Base-by-base conservation (phyloP, 2,797 vertebrate species). In the Linurgus olivaceus region DNA sequence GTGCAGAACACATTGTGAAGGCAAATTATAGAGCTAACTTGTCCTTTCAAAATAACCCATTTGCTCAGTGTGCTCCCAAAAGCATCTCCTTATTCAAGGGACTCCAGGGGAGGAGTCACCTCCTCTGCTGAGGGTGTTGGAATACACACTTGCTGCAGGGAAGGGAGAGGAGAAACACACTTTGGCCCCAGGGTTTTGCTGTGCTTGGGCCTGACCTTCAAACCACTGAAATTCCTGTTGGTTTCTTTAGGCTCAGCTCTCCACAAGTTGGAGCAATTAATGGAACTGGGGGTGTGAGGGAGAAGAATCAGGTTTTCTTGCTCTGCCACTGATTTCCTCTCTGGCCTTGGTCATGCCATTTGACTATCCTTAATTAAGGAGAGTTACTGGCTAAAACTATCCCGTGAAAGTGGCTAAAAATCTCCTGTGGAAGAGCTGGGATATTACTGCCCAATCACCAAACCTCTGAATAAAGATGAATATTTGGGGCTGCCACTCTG, bases 11-110 rank as follows among this genome's bases (percentile, higher is more conserved):
- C 44, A 94, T 89, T 91, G 93, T 93, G 94, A 89, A 96, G 93
- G 91, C 91, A 94, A 94, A 94, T 95, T 96, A 96, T 61, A 95
- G 95, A 95, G 89, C 89, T 94, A 93, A 95, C 87, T 93, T 93
- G 87, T 91, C 90, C 94, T 96, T 94, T 94, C 94, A 95, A 95
- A 96, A 94, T 58, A 95, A 92, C 63, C 88, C 93, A 88, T 93
- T 94, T 91, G 66, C 87, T 95, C 93, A 80, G 52, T 63, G 76
- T 70, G 73, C 88, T 96, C 91, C 88, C 80, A 94, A 91, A 92
- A 94, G 91, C 58, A 25, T 79, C 67, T 88, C 55, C 81, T 83
- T 88, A 88, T 96, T 91, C 80, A 65, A 88, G 67, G 63, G 74
- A 71, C 85, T 96, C 76, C 37, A 57, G 66, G 23, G 38, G 45